Conservation (phyloP, 1,140 invertebrate genomes). For the Elysia chlorotica region DNA sequence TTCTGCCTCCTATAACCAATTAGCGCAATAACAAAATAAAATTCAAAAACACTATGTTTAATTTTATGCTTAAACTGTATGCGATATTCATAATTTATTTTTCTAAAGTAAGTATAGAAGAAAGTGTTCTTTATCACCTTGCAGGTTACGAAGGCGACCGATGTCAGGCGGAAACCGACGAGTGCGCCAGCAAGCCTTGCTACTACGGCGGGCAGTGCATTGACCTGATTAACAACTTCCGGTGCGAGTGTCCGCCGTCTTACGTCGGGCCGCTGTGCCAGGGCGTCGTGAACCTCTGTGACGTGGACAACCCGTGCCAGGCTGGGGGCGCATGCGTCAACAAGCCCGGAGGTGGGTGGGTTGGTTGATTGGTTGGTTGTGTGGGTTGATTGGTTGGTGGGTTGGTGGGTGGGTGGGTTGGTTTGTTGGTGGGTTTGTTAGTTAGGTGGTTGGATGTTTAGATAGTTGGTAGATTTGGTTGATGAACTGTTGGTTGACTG, state of each 20-base stretch:
- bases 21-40: background rate
- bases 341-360: slow-evolving; percentile 33
- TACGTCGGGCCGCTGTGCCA: slow-evolving; percentile 36
- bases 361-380: background rate
- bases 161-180: slow-evolving; percentile 33
- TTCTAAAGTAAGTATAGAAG: background rate
- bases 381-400: too few relatives aligned
- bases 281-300: slow-evolving; percentile 37
- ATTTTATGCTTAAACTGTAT: background rate
- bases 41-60: background rate
- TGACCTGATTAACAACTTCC: slow-evolving; percentile 56
- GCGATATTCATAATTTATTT: background rate
- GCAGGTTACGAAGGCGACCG: slow-evolving; percentile 28
- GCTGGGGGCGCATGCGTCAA: slow-evolving; percentile 39
- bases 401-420: too few relatives aligned
- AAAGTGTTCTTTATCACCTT: background rate
- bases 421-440: too few relatives aligned
- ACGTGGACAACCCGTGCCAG: slow-evolving; percentile 32
- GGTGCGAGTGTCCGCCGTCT: slow-evolving; percentile 32
- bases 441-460: too few relatives aligned
- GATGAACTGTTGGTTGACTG: too few relatives aligned
- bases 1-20: background rate
- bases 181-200: slow-evolving; percentile 39
- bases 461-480: too few relatives aligned
- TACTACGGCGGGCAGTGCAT: slow-evolving; percentile 34